A percentile compares a stretch with the other conserved stretches of the same genome.
phyloP scores from a whole-genome alignment of 2,113 vertebrate species.

The Camelus dromedarius region DNA sequence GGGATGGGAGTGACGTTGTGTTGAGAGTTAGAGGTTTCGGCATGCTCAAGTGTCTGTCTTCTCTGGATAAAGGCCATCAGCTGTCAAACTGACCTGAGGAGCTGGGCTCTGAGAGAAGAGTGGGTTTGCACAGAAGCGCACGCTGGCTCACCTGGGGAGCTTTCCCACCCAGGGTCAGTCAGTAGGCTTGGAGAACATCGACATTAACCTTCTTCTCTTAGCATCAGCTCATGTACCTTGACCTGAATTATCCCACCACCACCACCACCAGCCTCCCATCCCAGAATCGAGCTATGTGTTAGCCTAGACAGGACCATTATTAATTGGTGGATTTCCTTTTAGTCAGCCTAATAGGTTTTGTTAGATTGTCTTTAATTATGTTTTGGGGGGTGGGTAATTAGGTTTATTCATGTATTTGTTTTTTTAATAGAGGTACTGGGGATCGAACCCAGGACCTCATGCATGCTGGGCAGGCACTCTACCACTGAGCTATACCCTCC shows the following conservation, averaged over 20 bases:
- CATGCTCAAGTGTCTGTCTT: not conserved
- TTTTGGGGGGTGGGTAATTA: too few species aligned
- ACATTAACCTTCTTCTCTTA: not conserved
- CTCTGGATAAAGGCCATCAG: not conserved
- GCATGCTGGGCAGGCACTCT: too few species aligned
- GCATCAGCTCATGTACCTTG: not conserved
- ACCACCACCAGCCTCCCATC: not conserved
- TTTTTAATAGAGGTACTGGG: too few species aligned
- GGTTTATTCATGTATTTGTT: too few species aligned
- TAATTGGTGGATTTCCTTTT: slow-evolving; percentile 23
- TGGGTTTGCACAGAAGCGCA: not conserved
- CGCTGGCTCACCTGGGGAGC: not conserved
- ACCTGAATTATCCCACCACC: not conserved
- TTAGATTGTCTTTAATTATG: slow-evolving; percentile 46
- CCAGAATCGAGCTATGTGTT: not conserved
- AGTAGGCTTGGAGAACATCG: not conserved
- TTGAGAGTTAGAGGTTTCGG: not conserved
- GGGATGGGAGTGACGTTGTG: not conserved
- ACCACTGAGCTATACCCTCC: too few species aligned
- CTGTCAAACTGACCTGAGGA: not conserved
- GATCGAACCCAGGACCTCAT: too few species aligned
- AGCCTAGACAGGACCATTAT: not conserved
- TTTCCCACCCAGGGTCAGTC: not conserved
- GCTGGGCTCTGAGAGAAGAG: not conserved
- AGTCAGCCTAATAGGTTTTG: not conserved